Percentiles rank a stretch among this genome's conserved stretches.
These are phyloP conservation scores for Sebastes vulpes DNA, from an alignment of 2,797 vertebrate genomes.

Conservation along the genomic window DNA sequence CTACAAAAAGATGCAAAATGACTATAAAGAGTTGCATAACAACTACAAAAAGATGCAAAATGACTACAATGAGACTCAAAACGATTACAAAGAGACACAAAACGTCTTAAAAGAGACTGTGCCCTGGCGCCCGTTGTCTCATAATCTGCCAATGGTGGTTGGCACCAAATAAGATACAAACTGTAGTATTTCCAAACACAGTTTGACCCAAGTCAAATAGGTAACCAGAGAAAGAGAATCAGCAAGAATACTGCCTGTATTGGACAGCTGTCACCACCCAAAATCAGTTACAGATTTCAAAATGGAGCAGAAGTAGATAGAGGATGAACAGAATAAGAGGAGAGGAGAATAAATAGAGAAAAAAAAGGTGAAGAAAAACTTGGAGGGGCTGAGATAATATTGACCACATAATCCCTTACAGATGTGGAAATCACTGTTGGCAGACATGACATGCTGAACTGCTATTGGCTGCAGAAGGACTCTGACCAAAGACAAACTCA, in stretches of 20 bases:
- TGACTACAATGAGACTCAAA: neutral
- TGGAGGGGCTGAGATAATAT: slow-evolving; percentile 62
- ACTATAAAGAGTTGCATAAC: neutral
- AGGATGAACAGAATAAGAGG: slow-evolving; percentile 10
- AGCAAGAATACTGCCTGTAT: neutral
- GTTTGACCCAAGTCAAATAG: slow-evolving; percentile 16
- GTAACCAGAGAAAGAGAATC: slow-evolving; percentile 14
- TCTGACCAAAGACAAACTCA: slow-evolving; percentile 43
- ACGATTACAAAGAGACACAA: neutral
- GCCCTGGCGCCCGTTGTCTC: neutral
- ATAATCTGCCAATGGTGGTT: neutral
- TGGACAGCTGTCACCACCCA: slow-evolving; percentile 26
- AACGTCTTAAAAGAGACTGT: neutral
- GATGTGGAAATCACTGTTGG: slow-evolving; percentile 65
- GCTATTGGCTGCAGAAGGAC: slow-evolving; percentile 43
- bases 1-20: neutral
- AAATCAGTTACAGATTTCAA: slow-evolving; percentile 44
- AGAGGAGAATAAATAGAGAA: slow-evolving; percentile 24
- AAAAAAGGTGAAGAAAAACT: slow-evolving; percentile 55
- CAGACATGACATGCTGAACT: slow-evolving; percentile 54
- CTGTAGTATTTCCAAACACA: neutral
- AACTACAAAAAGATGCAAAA: neutral
- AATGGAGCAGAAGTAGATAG: slow-evolving; percentile 25
- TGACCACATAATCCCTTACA: slow-evolving; percentile 73
- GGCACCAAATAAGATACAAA: neutral